Evolutionary conservation across 2,888 invertebrate species (phyloP).

Genomic region (Drepana falcataria): DNA sequence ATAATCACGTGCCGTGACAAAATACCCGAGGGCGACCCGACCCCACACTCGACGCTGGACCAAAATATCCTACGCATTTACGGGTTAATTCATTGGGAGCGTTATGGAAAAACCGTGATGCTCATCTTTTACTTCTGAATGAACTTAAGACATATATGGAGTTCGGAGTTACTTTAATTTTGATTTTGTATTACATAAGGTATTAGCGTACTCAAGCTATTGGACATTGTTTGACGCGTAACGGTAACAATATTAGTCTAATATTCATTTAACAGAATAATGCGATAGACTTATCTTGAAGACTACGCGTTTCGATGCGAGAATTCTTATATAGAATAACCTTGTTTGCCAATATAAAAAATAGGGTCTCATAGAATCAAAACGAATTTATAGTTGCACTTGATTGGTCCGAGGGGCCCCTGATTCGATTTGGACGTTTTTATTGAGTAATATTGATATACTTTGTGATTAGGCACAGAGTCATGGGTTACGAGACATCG

Average conservation of each 20-base stretch:
- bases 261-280: background rate
- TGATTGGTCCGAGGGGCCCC: conserved; percentile 56
- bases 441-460: conserved; percentile 70
- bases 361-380: conserved; percentile 22
- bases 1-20: conserved; percentile 62
- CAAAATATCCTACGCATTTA: conserved; percentile 58
- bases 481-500: conserved; percentile 32
- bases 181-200: conserved; percentile 10
- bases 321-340: no score
- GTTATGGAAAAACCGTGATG: conserved; percentile 23
- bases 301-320: background rate
- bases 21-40: conserved; percentile 44
- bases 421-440: conserved; percentile 70
- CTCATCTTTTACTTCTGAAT: conserved; percentile 39
- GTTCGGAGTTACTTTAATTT: conserved; percentile 12
- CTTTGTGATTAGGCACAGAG: conserved; percentile 56
- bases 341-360: background rate
- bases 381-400: conserved; percentile 22
- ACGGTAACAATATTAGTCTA: background rate
- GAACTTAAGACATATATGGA: conserved; percentile 20
- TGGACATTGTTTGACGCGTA: background rate
- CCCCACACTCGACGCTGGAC: conserved; percentile 44
- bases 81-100: conserved; percentile 36
- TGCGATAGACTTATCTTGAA: background rate
- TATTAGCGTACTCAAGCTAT: background rate